Percentiles rank a stretch among this genome's conserved stretches.
Conservation (phyloP, 2,113 vertebrate genomes). For the Carassius auratus region DNA sequence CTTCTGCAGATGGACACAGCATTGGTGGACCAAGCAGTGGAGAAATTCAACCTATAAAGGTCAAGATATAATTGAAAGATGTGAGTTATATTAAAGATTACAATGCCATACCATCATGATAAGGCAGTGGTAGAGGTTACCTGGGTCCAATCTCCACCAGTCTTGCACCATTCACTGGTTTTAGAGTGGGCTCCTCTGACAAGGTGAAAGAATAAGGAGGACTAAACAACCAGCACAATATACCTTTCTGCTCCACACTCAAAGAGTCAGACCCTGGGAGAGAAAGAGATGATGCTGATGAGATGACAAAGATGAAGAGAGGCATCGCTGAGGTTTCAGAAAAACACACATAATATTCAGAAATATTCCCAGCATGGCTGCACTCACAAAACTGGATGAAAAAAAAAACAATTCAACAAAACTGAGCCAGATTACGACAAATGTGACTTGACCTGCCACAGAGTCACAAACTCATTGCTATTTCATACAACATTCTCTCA, state of each 20-base stretch:
- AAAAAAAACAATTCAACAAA: neutral
- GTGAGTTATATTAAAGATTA: neutral
- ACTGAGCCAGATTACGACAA: neutral
- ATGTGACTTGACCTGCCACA: no score
- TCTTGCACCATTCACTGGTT: slow-evolving; percentile 66
- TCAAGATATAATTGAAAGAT: neutral
- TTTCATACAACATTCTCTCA: slow-evolving; percentile 59
- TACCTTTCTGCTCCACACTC: slow-evolving; percentile 67
- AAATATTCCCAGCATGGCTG: no score
- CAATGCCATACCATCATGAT: neutral
- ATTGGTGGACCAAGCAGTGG: slow-evolving; percentile 86
- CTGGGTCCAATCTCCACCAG: slow-evolving; percentile 89
- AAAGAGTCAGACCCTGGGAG: slow-evolving; percentile 71
- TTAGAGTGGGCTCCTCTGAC: slow-evolving; percentile 74
- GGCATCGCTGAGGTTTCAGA: no score
- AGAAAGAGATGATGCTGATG: neutral
- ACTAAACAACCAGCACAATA: slow-evolving; percentile 83
- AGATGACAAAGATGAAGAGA: neutral
- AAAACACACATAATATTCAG: no score
- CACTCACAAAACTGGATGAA: neutral
- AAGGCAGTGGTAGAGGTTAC: slow-evolving; percentile 61
- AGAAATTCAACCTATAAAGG: slow-evolving; percentile 84
- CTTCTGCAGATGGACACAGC: slow-evolving; percentile 86
- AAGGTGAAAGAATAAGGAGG: slow-evolving; percentile 74
- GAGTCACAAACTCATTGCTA: neutral